Percentiles rank a stretch among this genome's conserved stretches.
These are phyloP conservation scores for Drosophila suboccidentalis DNA, from an alignment of 2,888 invertebrate species.

Conservation along the genomic window DNA sequence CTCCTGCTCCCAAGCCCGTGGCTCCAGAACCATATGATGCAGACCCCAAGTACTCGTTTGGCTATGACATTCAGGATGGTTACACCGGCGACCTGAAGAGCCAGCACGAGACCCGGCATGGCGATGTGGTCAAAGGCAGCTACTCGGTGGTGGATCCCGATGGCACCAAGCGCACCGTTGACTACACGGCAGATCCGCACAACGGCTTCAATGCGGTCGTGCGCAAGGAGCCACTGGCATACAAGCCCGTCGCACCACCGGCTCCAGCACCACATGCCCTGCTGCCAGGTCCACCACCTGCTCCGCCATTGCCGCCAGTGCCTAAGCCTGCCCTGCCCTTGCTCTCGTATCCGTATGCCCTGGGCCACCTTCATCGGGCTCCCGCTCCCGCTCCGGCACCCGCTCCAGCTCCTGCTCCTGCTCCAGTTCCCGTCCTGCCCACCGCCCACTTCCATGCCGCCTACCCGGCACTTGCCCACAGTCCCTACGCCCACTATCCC, in stretches of 20 bases:
- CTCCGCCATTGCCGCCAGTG: constrained; percentile 74
- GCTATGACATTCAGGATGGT: constrained; percentile 86
- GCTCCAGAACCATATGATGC: constrained; percentile 84
- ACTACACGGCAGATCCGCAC: constrained; percentile 87
- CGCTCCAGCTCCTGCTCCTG: constrained; percentile 46
- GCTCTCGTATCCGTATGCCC: constrained; percentile 64
- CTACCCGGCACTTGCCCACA: constrained; percentile 80
- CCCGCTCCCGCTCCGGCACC: constrained; percentile 44
- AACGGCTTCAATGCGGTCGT: constrained; percentile 86
- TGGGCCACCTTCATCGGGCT: constrained; percentile 47
- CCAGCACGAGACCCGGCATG: constrained; percentile 88
- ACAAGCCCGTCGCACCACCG: constrained; percentile 71
- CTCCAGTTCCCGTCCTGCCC: constrained; percentile 50
- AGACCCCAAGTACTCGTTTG: constrained; percentile 86
- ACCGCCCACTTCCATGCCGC: constrained; percentile 78
- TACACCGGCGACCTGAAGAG: constrained; percentile 86
- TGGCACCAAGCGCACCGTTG: constrained; percentile 88
- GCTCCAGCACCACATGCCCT: constrained; percentile 56
- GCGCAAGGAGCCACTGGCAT: constrained; percentile 83
- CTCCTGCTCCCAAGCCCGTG: constrained; percentile 71
- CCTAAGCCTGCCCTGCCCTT: constrained; percentile 62
- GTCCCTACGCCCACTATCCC: constrained; percentile 75
- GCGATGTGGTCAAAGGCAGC: constrained; percentile 88
- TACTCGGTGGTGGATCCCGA: constrained; percentile 87
- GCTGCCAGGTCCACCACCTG: constrained; percentile 59